phyloP scores from a whole-genome alignment of 2,113 vertebrate species.

The Piaya cayana region DNA sequence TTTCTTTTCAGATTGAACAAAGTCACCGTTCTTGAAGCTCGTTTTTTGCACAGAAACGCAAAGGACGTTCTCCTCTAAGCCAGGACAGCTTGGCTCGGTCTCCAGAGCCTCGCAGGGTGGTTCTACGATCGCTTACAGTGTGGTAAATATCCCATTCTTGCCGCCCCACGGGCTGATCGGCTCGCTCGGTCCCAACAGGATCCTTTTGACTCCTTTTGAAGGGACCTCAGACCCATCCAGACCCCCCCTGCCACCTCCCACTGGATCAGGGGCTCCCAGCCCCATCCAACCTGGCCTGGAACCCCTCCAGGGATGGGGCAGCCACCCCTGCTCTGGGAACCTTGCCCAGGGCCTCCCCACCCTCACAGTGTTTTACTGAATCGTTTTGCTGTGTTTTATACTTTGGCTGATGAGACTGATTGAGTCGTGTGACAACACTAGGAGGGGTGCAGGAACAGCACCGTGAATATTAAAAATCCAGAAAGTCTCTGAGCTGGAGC shows the following conservation, averaged over 20 bases:
- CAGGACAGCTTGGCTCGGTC: neutral
- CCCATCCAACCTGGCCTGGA: too few relatives aligned
- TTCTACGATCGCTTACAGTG: neutral
- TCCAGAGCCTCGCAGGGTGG: neutral
- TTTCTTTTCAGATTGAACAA: slow-evolving; percentile 1
- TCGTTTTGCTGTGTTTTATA: neutral
- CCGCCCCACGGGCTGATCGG: neutral
- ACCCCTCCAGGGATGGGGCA: too few relatives aligned
- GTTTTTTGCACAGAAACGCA: neutral
- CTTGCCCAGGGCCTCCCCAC: too few relatives aligned
- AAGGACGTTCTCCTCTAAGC: neutral
- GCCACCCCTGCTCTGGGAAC: too few relatives aligned
- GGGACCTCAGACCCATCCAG: too few relatives aligned
- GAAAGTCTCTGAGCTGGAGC: neutral
- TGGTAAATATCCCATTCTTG: neutral
- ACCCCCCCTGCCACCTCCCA: too few relatives aligned
- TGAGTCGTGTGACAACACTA: neutral
- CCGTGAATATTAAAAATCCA: neutral
- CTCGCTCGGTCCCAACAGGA: neutral
- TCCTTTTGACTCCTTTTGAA: neutral
- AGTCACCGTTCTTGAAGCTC: neutral
- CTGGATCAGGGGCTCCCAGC: too few relatives aligned
- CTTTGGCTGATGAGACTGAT: neutral
- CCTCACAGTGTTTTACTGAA: too few relatives aligned
- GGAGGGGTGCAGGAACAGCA: neutral